phyloP scores from a whole-genome alignment of 1,140 invertebrate genomes.

The Ceratina calcarata region DNA sequence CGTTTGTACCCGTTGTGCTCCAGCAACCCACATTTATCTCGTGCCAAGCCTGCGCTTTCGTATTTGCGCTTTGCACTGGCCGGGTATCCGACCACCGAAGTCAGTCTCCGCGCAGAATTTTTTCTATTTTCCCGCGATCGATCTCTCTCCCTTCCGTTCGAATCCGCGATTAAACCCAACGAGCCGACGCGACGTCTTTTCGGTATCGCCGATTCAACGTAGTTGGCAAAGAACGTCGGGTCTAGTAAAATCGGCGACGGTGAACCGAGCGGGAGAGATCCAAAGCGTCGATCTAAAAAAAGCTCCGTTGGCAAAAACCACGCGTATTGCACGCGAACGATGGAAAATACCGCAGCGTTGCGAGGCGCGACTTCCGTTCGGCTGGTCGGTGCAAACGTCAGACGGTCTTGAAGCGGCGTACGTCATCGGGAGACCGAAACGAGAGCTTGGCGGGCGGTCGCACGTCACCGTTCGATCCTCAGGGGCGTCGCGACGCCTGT shows the following conservation, averaged over 20 bases:
- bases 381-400: neutral
- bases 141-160: neutral
- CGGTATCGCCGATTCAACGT: too few relatives aligned
- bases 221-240: too few relatives aligned
- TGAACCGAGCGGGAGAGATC: neutral
- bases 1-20: conserved; percentile 27
- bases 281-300: neutral
- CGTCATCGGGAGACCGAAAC: conserved; percentile 17
- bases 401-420: conserved; percentile 9
- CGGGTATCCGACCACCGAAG: neutral
- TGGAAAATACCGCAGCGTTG: conserved; percentile 3
- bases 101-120: conserved; percentile 32
- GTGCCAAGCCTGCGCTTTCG: conserved; percentile 69
- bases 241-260: neutral
- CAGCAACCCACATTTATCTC: conserved; percentile 55
- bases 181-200: neutral
- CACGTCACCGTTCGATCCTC: conserved; percentile 37
- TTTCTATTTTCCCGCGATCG: conserved; percentile 19
- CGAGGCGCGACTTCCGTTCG: neutral
- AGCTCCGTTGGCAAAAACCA: neutral
- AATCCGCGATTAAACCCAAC: neutral
- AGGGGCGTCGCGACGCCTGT: conserved; percentile 29
- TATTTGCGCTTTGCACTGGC: conserved; percentile 25
- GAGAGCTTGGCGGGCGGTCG: neutral
- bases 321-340: neutral